These are phyloP conservation scores for Masticophis lateralis DNA, from an alignment of 2,797 vertebrate species.

Conservation along the genomic window DNA sequence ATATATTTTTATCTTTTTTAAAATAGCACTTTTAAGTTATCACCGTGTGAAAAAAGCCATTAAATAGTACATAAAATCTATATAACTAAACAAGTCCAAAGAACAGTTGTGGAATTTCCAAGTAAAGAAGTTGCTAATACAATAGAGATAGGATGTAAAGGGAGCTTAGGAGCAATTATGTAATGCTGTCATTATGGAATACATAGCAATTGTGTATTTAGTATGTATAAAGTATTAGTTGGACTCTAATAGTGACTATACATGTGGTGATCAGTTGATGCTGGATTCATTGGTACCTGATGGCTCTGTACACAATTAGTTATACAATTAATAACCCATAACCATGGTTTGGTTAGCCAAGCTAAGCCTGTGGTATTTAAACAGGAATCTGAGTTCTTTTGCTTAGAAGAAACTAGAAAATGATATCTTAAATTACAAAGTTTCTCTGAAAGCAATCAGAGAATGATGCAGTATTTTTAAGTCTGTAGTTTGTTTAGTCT, in stretches of 20 bases:
- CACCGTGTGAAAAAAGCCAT: neutral
- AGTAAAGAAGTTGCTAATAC: neutral
- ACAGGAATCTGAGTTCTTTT: neutral
- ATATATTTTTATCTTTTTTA: neutral
- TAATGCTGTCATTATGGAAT: neutral
- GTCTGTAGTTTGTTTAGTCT: neutral
- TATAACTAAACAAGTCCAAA: neutral
- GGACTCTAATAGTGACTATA: neutral
- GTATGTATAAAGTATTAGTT: neutral
- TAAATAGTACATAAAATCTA: neutral
- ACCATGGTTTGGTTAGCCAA: neutral
- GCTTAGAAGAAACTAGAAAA: neutral
- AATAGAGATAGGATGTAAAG: neutral
- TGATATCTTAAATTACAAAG: constrained; percentile 59
- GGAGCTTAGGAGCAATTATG: neutral
- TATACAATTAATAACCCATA: neutral
- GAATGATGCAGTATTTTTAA: neutral
- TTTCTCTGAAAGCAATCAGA: neutral
- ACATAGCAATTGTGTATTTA: neutral
- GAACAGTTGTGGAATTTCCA: neutral
- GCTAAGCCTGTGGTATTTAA: neutral
- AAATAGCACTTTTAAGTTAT: neutral
- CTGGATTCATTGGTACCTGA: neutral
- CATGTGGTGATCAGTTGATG: neutral
- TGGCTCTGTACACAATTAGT: neutral